Percentiles rank a stretch among this genome's conserved stretches.
Evolutionary conservation across 2,113 vertebrate species (phyloP).

Genomic region (Arvicanthis niloticus): DNA sequence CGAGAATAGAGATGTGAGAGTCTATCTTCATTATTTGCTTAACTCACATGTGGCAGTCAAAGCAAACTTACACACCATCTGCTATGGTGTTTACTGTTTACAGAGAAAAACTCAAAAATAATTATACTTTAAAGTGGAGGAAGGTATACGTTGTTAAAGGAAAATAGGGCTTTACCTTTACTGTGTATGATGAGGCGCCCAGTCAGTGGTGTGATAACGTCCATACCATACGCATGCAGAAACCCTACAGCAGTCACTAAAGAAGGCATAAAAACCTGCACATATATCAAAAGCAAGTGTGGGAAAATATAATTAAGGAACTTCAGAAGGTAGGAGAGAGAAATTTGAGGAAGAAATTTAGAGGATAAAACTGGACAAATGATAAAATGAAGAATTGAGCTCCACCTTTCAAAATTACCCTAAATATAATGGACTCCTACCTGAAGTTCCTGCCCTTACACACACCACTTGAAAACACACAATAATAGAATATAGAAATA

Average conservation of each 20-base stretch:
- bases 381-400: neutral
- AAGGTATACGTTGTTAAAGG: neutral
- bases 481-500: neutral
- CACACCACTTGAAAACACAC: neutral
- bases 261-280: neutral
- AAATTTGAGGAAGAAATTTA: neutral
- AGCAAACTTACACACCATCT: conserved; percentile 9
- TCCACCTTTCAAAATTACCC: neutral
- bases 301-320: neutral
- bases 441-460: too few relatives aligned
- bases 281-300: neutral
- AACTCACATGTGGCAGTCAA: neutral
- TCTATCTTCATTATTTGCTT: neutral
- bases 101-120: neutral
- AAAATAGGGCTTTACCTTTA: neutral
- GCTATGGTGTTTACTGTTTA: conserved; percentile 1
- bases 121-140: neutral
- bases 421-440: neutral
- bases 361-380: neutral
- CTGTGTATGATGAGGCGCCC: neutral
- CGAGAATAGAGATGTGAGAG: neutral
- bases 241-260: neutral
- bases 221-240: neutral
- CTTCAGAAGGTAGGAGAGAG: neutral
- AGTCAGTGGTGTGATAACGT: neutral